Base-by-base conservation (phyloP, 2,113 vertebrate species). In the Protomyctophum bolini region DNA sequence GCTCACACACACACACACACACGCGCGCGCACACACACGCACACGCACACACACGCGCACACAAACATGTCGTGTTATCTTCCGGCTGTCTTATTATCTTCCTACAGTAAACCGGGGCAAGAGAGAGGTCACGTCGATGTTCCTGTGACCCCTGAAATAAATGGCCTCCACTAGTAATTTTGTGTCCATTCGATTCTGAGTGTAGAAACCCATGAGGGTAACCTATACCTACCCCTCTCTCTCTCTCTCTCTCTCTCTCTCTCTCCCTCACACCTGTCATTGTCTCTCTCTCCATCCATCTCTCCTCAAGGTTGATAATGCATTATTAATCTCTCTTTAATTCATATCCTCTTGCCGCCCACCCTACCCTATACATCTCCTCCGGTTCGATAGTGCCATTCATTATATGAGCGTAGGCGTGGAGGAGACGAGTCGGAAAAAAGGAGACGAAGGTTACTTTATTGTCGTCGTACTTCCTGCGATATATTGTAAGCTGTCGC, bases 251-350 rank as follows among this genome's bases (percentile, higher is more conserved):
- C 29, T 6, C 63, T 15, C 50, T 46, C 70, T 52, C 15, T n/a
- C 59, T 4, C 28, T 11, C 63, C 50, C 56, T n/a, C 56, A 8
- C 14, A 2, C 12, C 50, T 8, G 2, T 52, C 50, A 10, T 12
- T 52, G 9, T 52, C 50, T 52, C 50, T 52, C 50, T 8, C 50
- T 2, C n/a, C 71, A 65, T 79, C 65, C 50, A 46, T 72, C 67
- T 64, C 28, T 60, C 48, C 70, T 79, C 81, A 81, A 86, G 76
- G 76, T 79, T 76, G 70, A 54, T 76, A 56, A 83, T 84, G 69
- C 87, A 86, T 85, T 54, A 81, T 79, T 68, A 76, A 79, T 66
- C 47, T 28, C 33, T 51, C 63, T 21, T 21, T 72, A 58, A 83
- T 79, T 85, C 63, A 70, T 14, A 64, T 67, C 67, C 64, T 61